Evolutionary conservation across 2,113 vertebrate species (phyloP).

Genomic region (Salvelinus namaycush): DNA sequence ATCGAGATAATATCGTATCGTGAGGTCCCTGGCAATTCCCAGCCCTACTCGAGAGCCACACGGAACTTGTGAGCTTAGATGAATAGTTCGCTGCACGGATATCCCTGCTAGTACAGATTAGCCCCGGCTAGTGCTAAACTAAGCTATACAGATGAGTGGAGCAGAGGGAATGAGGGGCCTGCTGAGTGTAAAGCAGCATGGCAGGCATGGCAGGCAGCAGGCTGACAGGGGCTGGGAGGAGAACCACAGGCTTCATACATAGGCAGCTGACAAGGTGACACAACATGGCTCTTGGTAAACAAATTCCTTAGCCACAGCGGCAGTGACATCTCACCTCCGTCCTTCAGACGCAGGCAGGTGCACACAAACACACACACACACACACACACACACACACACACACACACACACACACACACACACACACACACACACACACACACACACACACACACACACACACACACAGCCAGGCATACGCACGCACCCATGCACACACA

Average conservation of each 20-base stretch:
- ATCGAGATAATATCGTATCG: too few relatives aligned
- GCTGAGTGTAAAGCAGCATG: conserved; percentile 15
- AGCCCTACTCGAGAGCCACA: too few relatives aligned
- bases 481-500: conserved; percentile 1
- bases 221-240: conserved; percentile 34
- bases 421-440: conserved; percentile 16
- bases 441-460: conserved; percentile 1
- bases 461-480: conserved; percentile 2
- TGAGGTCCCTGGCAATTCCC: too few relatives aligned
- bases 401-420: conserved; percentile 15
- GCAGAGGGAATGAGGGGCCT: conserved; percentile 9
- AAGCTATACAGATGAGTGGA: not conserved
- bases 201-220: conserved; percentile 8
- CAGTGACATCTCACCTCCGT: conserved; percentile 17
- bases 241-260: conserved; percentile 21
- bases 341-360: not conserved
- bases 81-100: too few relatives aligned
- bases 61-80: too few relatives aligned
- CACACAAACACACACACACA: conserved; percentile 12
- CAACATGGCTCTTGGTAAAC: conserved; percentile 33
- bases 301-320: conserved; percentile 22
- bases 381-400: not conserved
- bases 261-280: conserved; percentile 32
- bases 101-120: too few relatives aligned
- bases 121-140: too few relatives aligned